Percentiles rank a stretch among this genome's conserved stretches.
Conservation (phyloP, 2,113 vertebrate species). For the Furnarius figulus region DNA sequence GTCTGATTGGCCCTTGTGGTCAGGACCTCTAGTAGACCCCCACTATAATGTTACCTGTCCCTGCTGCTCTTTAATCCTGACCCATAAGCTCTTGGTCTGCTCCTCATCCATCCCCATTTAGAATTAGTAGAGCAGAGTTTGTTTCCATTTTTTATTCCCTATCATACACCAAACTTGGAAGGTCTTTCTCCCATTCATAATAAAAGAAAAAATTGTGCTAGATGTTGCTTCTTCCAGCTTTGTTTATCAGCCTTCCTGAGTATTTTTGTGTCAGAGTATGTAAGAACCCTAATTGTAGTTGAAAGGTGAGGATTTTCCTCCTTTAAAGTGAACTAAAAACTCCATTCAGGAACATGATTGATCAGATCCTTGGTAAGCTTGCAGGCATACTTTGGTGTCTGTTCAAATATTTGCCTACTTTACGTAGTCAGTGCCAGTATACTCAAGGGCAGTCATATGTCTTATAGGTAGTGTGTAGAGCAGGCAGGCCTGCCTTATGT, state of each 20-base stretch:
- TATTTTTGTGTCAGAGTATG: not conserved
- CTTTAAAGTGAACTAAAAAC: not conserved
- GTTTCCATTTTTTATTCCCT: not conserved
- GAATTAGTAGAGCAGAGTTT: not conserved
- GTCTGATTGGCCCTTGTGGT: not conserved
- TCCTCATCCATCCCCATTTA: not conserved
- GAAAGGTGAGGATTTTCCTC: not conserved
- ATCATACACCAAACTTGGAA: not conserved
- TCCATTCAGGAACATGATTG: not conserved
- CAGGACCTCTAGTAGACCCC: not conserved
- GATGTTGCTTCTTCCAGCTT: not conserved
- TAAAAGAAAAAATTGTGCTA: not conserved
- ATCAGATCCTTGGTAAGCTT: not conserved
- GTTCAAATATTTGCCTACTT: not conserved
- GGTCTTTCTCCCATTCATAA: not conserved
- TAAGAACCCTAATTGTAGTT: not conserved
- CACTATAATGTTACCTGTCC: not conserved
- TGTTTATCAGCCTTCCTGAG: not conserved
- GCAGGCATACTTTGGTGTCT: not conserved
- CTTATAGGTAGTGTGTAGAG: not conserved
- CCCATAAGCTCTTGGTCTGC: not conserved
- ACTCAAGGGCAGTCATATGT: not conserved
- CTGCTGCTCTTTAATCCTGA: not conserved
- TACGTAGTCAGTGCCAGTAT: not conserved
- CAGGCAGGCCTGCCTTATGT: not conserved